phyloP scores from a whole-genome alignment of 2,113 vertebrate genomes.

The Otus sunia region DNA sequence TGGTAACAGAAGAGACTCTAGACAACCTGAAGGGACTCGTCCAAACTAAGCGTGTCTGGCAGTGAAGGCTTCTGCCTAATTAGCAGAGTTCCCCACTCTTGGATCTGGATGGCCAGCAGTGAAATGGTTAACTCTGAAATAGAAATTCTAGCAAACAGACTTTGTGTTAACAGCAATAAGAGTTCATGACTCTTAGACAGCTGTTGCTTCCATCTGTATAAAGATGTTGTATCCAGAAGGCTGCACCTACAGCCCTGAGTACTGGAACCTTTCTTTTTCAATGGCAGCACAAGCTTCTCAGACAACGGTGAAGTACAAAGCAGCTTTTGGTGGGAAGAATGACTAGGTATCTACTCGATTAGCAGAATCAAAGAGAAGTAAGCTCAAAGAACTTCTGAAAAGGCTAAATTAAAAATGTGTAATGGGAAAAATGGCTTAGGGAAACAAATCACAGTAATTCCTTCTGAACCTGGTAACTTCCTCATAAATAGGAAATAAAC shows the following conservation, averaged over 20 bases:
- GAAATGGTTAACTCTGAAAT: background rate
- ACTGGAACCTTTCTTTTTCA: background rate
- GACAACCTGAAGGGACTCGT: background rate
- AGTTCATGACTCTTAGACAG: background rate
- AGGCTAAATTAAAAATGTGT: background rate
- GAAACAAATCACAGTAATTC: background rate
- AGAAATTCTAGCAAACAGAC: background rate
- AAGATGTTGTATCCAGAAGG: background rate
- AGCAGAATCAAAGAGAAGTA: background rate
- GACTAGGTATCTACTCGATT: background rate
- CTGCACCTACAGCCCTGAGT: background rate
- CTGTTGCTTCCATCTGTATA: background rate
- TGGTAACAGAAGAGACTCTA: background rate
- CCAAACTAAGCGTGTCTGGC: background rate
- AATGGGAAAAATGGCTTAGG: background rate
- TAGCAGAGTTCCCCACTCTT: background rate
- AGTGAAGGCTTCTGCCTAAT: background rate
- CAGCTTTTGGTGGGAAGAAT: background rate
- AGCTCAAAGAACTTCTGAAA: background rate
- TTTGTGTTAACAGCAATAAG: background rate
- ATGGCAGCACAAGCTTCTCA: background rate
- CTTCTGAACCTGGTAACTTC: background rate
- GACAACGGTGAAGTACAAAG: background rate
- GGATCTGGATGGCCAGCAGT: background rate
- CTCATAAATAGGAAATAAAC: background rate